Evolutionary conservation across 2,113 vertebrate species (phyloP).

Genomic region (Panthera leo): DNA sequence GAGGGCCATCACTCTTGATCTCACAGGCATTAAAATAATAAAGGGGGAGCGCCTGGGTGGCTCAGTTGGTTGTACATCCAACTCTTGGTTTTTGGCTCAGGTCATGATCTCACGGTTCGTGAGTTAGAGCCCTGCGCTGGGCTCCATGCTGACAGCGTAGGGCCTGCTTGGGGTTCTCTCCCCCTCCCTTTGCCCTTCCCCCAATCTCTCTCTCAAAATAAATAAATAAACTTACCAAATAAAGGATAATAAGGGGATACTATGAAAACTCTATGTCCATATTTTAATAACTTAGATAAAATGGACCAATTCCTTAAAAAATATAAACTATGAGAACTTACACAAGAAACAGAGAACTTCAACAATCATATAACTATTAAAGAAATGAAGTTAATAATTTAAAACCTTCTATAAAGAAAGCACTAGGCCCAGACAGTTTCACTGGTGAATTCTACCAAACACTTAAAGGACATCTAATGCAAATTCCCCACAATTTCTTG

Average conservation of each 20-base stretch:
- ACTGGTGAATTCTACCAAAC: not conserved
- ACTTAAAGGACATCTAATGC: not conserved
- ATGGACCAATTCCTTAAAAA: not conserved
- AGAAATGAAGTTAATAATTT: not conserved
- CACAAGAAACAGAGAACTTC: not conserved
- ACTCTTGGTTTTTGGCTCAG: too few relatives aligned
- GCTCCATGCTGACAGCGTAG: too few relatives aligned
- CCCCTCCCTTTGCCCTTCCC: too few relatives aligned
- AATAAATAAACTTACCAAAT: too few relatives aligned
- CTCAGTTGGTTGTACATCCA: too few relatives aligned
- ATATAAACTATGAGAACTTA: not conserved
- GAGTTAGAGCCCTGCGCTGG: too few relatives aligned
- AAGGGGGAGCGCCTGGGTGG: too few relatives aligned
- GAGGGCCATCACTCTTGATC: not conserved
- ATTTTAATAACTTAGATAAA: not conserved
- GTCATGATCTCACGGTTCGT: too few relatives aligned
- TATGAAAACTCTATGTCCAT: not conserved
- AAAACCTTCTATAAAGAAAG: slow-evolving; percentile 10
- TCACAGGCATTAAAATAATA: not conserved
- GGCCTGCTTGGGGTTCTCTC: too few relatives aligned
- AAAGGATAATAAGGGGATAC: not conserved
- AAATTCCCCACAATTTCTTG: not conserved
- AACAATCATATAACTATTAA: not conserved
- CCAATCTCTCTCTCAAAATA: too few relatives aligned
- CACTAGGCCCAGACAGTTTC: not conserved